A percentile compares a stretch with the other conserved stretches of the same genome.
phyloP scores from a whole-genome alignment of 1,140 invertebrate species.

The Hermetia illucens region DNA sequence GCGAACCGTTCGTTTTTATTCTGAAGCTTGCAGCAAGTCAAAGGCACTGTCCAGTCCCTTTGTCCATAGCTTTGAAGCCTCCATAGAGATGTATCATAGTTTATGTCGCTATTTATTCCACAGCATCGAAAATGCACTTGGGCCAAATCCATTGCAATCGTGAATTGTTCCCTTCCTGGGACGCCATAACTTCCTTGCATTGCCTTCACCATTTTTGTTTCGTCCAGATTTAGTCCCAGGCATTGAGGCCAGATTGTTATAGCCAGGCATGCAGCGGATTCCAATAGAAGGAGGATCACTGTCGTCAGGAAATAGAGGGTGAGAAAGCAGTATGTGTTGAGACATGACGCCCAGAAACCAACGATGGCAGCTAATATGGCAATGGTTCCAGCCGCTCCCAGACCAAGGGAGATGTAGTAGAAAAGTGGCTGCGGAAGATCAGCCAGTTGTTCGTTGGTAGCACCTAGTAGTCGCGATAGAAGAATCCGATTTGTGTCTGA shows the following conservation, averaged over 20 bases:
- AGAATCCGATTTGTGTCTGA: conserved; percentile 50
- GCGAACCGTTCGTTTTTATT: conserved; percentile 42
- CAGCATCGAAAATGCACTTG: conserved; percentile 71
- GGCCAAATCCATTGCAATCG: conserved; percentile 62
- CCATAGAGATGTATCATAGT: conserved; percentile 74
- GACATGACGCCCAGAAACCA: conserved; percentile 64
- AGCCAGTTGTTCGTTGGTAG: conserved; percentile 35
- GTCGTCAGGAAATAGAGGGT: conserved; percentile 59
- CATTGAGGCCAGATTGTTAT: conserved; percentile 67
- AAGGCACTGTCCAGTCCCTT: conserved; percentile 53
- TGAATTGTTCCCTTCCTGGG: conserved; percentile 52
- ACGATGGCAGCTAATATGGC: conserved; percentile 49
- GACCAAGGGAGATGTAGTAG: conserved; percentile 52
- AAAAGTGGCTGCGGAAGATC: conserved; percentile 49
- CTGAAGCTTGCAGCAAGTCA: conserved; percentile 60
- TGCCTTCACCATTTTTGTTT: conserved; percentile 47
- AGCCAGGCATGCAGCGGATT: conserved; percentile 54
- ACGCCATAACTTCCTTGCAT: conserved; percentile 62
- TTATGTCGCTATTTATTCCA: conserved; percentile 59
- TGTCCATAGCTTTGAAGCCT: conserved; percentile 54
- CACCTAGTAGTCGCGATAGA: conserved; percentile 47
- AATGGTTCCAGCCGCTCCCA: conserved; percentile 47
- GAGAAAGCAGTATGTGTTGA: conserved; percentile 54
- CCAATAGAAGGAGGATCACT: conserved; percentile 48
- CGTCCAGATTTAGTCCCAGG: conserved; percentile 51